A percentile compares a stretch with the other conserved stretches of the same genome.
Evolutionary conservation across 2,888 invertebrate species (phyloP).

Genomic region (Aradus depressus): DNA sequence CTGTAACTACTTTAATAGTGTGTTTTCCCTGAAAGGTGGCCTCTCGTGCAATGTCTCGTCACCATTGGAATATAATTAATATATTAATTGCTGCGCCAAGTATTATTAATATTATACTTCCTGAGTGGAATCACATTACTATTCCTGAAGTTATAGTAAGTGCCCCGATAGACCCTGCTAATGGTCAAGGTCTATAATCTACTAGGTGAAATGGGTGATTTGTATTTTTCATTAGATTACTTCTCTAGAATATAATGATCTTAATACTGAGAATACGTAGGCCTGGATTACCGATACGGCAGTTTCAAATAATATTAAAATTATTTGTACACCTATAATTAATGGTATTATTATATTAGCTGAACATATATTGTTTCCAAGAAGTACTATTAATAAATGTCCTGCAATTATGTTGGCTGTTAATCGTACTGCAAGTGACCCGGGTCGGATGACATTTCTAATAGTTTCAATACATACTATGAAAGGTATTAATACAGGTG

Average conservation of each 20-base stretch:
- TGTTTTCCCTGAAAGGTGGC: slow-evolving; percentile 54
- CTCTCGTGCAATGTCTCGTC: slow-evolving; percentile 58
- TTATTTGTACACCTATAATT: slow-evolving; percentile 41
- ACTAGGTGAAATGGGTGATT: slow-evolving; percentile 56
- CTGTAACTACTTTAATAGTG: slow-evolving; percentile 45
- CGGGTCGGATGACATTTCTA: slow-evolving; percentile 58
- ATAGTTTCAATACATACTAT: slow-evolving; percentile 58
- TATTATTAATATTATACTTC: slow-evolving; percentile 34
- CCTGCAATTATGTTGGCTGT: slow-evolving; percentile 69
- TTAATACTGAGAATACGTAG: slow-evolving; percentile 54
- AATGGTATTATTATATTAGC: slow-evolving; percentile 35
- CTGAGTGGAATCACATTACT: slow-evolving; percentile 1
- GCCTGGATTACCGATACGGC: slow-evolving; percentile 54
- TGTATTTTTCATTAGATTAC: slow-evolving; percentile 46
- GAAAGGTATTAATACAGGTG: slow-evolving; percentile 52
- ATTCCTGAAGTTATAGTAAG: slow-evolving; percentile 1
- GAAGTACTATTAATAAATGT: slow-evolving; percentile 52
- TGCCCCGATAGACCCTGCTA: slow-evolving; percentile 48
- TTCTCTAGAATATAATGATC: slow-evolving; percentile 56
- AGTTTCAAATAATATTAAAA: slow-evolving; percentile 46
- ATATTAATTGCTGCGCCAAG: slow-evolving; percentile 41
- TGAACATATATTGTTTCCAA: slow-evolving; percentile 40
- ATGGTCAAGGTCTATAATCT: slow-evolving; percentile 52
- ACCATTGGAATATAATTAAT: slow-evolving; percentile 53
- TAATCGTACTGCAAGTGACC: slow-evolving; percentile 57